Percentiles rank a stretch among this genome's conserved stretches.
Evolutionary conservation across 2,113 vertebrate species (phyloP).

Genomic region (Sisor rabdophorus): DNA sequence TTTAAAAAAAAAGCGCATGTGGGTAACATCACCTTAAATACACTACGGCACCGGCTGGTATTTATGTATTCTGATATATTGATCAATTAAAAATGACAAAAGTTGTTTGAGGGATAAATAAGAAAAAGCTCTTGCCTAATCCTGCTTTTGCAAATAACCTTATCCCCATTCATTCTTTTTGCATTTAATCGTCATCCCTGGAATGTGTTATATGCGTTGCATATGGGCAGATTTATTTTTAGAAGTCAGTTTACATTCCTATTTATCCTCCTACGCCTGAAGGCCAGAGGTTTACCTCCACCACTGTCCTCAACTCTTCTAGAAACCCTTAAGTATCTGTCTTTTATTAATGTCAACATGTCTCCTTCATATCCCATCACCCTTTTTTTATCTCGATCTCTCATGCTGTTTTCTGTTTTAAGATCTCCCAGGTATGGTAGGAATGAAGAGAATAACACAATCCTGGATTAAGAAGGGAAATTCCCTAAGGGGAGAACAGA

Average conservation of each 20-base stretch:
- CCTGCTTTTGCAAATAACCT: conserved; percentile 26
- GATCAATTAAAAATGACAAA: background rate
- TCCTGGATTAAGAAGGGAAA: conserved; percentile 70
- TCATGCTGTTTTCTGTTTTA: conserved; percentile 54
- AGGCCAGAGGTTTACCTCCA: conserved; percentile 35
- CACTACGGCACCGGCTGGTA: no score
- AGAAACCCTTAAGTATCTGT: conserved; percentile 33
- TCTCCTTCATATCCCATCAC: conserved; percentile 41
- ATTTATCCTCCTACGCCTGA: conserved; percentile 27
- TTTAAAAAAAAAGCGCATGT: no score
- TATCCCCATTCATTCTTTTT: background rate
- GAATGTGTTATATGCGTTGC: conserved; percentile 32
- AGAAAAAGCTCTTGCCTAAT: conserved; percentile 12
- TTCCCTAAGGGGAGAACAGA: conserved; percentile 56
- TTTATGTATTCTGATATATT: background rate
- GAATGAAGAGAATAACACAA: conserved; percentile 61
- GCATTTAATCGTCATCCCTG: conserved; percentile 26
- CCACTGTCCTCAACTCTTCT: conserved; percentile 18
- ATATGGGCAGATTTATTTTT: conserved; percentile 43
- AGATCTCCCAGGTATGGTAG: conserved; percentile 57
- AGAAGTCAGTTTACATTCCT: conserved; percentile 43
- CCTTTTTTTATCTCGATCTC: conserved; percentile 36
- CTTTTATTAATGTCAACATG: conserved; percentile 35
- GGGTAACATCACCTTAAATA: no score
- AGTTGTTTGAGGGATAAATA: background rate